Evolutionary conservation across 2,888 invertebrate species (phyloP), one percentile per base, ranked within the genome.

Genomic region (Monopis laevigella): DNA sequence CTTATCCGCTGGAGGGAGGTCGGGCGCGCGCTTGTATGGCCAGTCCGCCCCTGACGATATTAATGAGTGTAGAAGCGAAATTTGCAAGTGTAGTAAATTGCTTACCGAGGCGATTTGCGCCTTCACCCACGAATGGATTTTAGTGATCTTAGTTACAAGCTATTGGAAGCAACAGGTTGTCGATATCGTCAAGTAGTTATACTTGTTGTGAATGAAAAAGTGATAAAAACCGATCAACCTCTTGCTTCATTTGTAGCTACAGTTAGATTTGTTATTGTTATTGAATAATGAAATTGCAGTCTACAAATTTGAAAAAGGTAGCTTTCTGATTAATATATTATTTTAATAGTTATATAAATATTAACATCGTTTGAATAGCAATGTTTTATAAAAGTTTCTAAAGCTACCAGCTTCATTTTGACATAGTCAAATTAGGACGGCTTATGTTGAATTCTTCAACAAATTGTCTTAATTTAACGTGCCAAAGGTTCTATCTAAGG

Each of bases 21-120:
- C 77, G 70, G 78, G 80, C 65, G 77, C 77, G 65, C 77, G 78
- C 73, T 80, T 80, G 82, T 81, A 82, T 74, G 82, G 80, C 82
- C 82, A 81, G 80, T 82, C 82, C 77, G 75, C 80, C 78, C 82
- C 82, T 82, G 82, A 80, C 81, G 77, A 81, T 81, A 77, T 78
- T 77, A 78, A 80, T 77, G 80, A 80, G 77, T 71, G 69, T 80
- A 80, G 74, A 80, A 80, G 80, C 80, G 72, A 72, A 58, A 66
- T 78, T 43, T 78, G 80, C 78, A 77, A 68, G 75, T 78, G 77
- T 78, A 52, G 55, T 63, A 69, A 68, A 69, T 68, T 70, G 65
- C 65, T 65, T 67, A 70, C 69, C 64, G 68, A 66, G 63, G 63
- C 16, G 26, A 8, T 63, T n/a, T 18, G 32, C 43, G 50, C 65